Percentiles rank a stretch among this genome's conserved stretches.
These are phyloP conservation scores for Diplosoma virens DNA, from an alignment of 23 tunicate species.

Conservation along the genomic window DNA sequence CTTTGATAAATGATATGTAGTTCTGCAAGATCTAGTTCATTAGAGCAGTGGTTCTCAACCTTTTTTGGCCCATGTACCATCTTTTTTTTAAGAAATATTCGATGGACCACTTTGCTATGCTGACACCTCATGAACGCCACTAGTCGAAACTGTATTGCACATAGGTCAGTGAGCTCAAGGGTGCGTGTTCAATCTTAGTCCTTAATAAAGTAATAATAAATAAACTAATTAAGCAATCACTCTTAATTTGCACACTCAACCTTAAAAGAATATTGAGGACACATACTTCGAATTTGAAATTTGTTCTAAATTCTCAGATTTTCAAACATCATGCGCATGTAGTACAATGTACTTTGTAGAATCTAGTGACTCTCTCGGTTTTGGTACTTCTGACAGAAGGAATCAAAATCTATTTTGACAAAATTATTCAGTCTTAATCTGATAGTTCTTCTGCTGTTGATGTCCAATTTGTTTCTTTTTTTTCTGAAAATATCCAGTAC, in stretches of 20 bases:
- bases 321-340: background rate
- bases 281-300: background rate
- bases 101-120: no score
- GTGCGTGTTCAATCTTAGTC: no score
- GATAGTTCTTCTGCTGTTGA: background rate
- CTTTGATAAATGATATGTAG: no score
- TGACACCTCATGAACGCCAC: no score
- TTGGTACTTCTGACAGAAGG: background rate
- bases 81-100: no score
- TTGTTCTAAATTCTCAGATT: background rate
- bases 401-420: background rate
- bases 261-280: constrained; percentile 3
- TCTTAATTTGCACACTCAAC: constrained; percentile 7
- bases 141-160: no score
- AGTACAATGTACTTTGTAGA: background rate
- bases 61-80: no score
- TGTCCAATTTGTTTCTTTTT: background rate
- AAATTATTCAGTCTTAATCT: background rate
- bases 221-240: background rate
- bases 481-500: background rate
- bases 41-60: no score
- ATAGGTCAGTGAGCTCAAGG: no score
- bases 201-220: no score
- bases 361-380: background rate
- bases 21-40: no score